Conservation (phyloP, 1,140 invertebrate genomes). For the Zaprionus lachaisei region DNA sequence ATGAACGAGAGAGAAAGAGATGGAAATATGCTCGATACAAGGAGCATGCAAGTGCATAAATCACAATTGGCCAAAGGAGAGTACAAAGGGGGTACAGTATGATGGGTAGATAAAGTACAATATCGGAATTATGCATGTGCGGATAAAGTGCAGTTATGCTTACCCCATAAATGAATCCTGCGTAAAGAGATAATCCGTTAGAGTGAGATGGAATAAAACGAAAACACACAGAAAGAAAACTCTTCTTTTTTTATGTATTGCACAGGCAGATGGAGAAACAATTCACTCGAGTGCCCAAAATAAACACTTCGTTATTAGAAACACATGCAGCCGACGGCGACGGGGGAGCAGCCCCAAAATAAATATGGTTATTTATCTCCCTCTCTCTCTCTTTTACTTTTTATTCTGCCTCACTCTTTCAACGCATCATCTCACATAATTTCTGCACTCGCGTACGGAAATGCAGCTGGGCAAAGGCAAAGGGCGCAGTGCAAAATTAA, state of each 20-base stretch:
- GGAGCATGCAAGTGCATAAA: slow-evolving; percentile 51
- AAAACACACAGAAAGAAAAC: slow-evolving; percentile 19
- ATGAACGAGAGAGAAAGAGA: background rate
- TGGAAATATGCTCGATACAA: background rate
- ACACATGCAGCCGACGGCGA: slow-evolving; percentile 58
- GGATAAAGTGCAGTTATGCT: slow-evolving; percentile 30
- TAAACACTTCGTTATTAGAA: slow-evolving; percentile 82
- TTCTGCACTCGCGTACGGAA: slow-evolving; percentile 42
- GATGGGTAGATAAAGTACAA: slow-evolving; percentile 21
- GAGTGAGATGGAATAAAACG: background rate
- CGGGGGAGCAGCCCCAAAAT: slow-evolving; percentile 39
- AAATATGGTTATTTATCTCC: slow-evolving; percentile 32
- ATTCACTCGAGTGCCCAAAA: slow-evolving; percentile 69
- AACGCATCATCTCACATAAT: background rate
- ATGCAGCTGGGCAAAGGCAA: slow-evolving; percentile 24
- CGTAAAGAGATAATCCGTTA: slow-evolving; percentile 33
- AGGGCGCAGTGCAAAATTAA: slow-evolving; percentile 10
- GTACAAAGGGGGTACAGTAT: background rate
- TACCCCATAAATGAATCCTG: slow-evolving; percentile 23
- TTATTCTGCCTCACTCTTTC: background rate
- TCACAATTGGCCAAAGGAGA: slow-evolving; percentile 49
- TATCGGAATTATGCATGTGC: slow-evolving; percentile 23
- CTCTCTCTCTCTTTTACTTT: background rate
- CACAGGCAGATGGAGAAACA: slow-evolving; percentile 28
- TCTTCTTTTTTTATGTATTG: background rate